These are phyloP conservation scores for Corythaeola cristata DNA, from an alignment of 2,113 vertebrate species.

Conservation along the genomic window DNA sequence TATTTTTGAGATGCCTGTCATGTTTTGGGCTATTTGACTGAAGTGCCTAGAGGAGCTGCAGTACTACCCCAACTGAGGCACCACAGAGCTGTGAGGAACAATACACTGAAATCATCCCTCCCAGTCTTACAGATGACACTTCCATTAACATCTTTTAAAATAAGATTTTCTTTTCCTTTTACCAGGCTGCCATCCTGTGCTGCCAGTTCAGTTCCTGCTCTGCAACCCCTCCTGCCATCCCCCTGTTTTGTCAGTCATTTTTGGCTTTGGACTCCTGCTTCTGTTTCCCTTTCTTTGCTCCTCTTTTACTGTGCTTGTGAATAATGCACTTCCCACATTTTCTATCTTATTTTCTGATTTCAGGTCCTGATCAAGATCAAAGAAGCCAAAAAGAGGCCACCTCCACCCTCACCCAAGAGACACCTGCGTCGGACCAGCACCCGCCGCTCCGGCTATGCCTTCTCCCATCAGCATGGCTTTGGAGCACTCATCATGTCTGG, in stretches of 20 bases:
- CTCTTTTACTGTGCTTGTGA: not conserved
- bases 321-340: not conserved
- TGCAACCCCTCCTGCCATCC: not conserved
- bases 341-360: not conserved
- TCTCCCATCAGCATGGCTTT: constrained; percentile 91
- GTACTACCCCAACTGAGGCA: not conserved
- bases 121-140: not conserved
- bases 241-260: not conserved
- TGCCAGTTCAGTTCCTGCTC: not conserved
- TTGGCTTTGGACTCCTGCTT: not conserved
- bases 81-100: not conserved
- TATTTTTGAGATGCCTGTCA: not conserved
- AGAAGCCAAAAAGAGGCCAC: constrained; percentile 75
- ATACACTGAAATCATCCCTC: not conserved
- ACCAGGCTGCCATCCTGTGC: not conserved
- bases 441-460: constrained; percentile 91
- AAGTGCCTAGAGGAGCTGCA: not conserved
- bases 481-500: constrained; percentile 92
- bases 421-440: constrained; percentile 71
- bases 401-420: constrained; percentile 34
- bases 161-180: not conserved
- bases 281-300: not conserved
- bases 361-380: constrained; percentile 82
- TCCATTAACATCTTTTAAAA: not conserved
- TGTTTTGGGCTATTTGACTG: not conserved